Evolutionary conservation across 2,888 invertebrate species (phyloP), one percentile per base, ranked within the genome.

Genomic region (Eledone cirrhosa): DNA sequence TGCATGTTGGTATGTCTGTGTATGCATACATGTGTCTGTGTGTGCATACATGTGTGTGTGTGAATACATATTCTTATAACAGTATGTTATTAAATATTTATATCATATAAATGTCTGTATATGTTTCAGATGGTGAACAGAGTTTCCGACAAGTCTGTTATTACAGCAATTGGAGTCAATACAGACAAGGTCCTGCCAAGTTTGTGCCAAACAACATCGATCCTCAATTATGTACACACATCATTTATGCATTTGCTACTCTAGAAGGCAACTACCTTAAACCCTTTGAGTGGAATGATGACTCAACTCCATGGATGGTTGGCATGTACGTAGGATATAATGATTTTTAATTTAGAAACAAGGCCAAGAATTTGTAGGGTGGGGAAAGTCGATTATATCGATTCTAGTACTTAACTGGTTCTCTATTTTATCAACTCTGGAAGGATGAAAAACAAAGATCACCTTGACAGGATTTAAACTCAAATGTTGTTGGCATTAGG

Each of bases 111-210:
- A 24, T 63, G 22, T 22, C 2, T 27, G 27, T 72, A 24, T 29
- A 29, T 31, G 24, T 76, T 48, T 48, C 76, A 47, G 76, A 47
- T 29, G 48, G 33, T 59, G n/a, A 75, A 47, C 77, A 79, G 72
- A 69, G 41, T 11, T 41, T 41, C 11, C 41, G 69, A 41, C 69
- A 77, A 47, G 81, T 84, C 33, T 98, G 98, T 90, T 98, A 98
- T 92, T 98, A 97, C 92, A 98, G 98, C 77, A 98, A 98, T 92
- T 98, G 98, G 98, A 97, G 98, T 0, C 98, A 98, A 90, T 98
- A 99, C 91, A 93, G 97, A 80, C 94, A 94, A 19, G 97, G 96
- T 90, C 92, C 94, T 80, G 97, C 96, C 78, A 97, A 97, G 92
- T 98, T 96, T 91, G 90, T 94, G 59, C 98, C 98, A 0, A 98